phyloP scores from a whole-genome alignment of 1,140 invertebrate species.

The Pachypeltis micranthus region DNA sequence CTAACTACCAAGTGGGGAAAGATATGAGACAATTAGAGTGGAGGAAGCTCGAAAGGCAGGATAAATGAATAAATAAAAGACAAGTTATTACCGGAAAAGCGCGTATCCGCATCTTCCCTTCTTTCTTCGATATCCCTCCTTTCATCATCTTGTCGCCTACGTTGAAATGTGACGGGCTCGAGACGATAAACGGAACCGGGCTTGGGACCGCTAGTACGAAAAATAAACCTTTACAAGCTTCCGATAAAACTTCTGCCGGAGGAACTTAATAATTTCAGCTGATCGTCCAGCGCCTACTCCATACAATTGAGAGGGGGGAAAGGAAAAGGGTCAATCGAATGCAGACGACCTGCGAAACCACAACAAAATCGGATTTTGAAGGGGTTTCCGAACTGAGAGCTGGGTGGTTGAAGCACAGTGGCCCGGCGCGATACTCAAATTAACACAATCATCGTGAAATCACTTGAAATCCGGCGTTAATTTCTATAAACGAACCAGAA shows the following conservation, averaged over 20 bases:
- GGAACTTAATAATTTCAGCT: too few species aligned
- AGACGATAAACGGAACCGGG: neutral
- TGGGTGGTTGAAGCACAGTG: too few species aligned
- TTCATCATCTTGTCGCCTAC: constrained; percentile 47
- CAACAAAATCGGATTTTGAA: too few species aligned
- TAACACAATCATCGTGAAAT: neutral
- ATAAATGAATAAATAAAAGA: neutral
- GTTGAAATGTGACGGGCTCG: neutral
- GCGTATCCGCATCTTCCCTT: constrained; percentile 92
- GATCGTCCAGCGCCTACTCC: constrained; percentile 16
- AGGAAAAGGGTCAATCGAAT: neutral
- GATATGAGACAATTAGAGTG: too few species aligned
- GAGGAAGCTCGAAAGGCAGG: too few species aligned
- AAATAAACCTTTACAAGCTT: too few species aligned
- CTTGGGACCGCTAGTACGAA: too few species aligned
- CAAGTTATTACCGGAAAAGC: constrained; percentile 78
- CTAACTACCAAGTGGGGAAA: too few species aligned
- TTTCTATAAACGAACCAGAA: neutral
- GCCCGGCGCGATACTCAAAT: neutral
- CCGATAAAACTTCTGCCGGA: too few species aligned
- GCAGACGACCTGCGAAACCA: neutral
- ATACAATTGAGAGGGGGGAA: neutral
- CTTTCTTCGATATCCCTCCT: constrained; percentile 67
- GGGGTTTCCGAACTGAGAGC: too few species aligned
- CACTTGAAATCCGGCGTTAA: neutral